phyloP scores from a whole-genome alignment of 2,113 vertebrate species.

The Bos indicus region DNA sequence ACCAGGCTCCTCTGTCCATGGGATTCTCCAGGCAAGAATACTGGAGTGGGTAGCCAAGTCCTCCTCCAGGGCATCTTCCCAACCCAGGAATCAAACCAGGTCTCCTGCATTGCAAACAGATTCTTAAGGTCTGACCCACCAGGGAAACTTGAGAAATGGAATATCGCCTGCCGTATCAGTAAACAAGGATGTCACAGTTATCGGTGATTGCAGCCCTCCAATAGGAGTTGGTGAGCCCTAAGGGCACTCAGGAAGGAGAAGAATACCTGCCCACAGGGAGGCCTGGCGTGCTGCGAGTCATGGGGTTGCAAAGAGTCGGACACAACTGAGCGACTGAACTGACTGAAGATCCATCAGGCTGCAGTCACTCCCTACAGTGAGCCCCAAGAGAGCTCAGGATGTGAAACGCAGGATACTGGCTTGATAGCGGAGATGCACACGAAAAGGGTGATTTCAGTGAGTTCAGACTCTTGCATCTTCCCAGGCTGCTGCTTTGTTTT shows the following conservation, averaged over 20 bases:
- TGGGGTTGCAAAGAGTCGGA: too few relatives aligned
- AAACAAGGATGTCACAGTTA: not conserved
- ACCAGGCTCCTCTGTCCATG: not conserved
- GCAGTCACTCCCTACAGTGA: not conserved
- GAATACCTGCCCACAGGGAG: not conserved
- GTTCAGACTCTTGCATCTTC: not conserved
- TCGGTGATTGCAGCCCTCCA: not conserved
- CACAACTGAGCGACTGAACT: too few relatives aligned
- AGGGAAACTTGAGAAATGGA: not conserved
- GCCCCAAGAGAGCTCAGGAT: not conserved
- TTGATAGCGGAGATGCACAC: not conserved
- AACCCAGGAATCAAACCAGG: not conserved
- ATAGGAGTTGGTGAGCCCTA: not conserved
- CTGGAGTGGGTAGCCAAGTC: not conserved
- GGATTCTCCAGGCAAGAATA: not conserved
- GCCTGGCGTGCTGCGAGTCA: too few relatives aligned
- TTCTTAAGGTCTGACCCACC: not conserved
- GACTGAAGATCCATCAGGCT: not conserved
- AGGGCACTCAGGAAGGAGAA: not conserved
- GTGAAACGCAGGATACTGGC: not conserved
- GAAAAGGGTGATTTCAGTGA: not conserved
- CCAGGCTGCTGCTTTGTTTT: not conserved
- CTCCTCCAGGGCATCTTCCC: not conserved
- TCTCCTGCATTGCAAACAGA: not conserved
- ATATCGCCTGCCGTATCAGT: not conserved